Percentiles rank a stretch among this genome's conserved stretches.
Conservation (phyloP, 1,140 invertebrate genomes). For the Oedothorax gibbosus region DNA sequence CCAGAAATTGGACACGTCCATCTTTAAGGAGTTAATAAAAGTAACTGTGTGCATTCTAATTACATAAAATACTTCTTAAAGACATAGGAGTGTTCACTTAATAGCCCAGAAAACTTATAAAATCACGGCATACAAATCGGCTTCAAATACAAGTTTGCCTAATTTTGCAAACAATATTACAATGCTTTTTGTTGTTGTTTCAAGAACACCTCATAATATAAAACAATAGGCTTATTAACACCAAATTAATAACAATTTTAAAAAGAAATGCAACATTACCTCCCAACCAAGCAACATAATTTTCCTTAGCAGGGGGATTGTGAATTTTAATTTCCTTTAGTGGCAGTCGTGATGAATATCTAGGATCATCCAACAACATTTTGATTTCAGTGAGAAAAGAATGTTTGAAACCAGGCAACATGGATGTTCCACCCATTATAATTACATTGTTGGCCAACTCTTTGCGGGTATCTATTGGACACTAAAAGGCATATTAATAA, state of each 20-base stretch:
- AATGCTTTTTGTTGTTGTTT: no score
- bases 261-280: conserved; percentile 69
- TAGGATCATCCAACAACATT: conserved; percentile 73
- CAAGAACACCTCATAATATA: no score
- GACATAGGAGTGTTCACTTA: no score
- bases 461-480: conserved; percentile 80
- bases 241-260: not conserved
- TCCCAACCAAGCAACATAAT: conserved; percentile 88
- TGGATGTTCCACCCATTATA: conserved; percentile 84
- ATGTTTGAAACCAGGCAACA: conserved; percentile 82
- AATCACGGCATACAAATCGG: no score
- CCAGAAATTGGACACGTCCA: no score
- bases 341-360: conserved; percentile 77
- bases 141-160: no score
- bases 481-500: conserved; percentile 70
- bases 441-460: conserved; percentile 84
- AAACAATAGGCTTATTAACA: no score
- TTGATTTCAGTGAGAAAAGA: conserved; percentile 82
- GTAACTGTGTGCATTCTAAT: no score
- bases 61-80: no score
- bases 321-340: conserved; percentile 83
- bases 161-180: no score
- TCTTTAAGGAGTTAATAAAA: no score
- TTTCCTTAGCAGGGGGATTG: conserved; percentile 81
- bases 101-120: no score